Base-by-base conservation (phyloP, 2,797 vertebrate genomes). In the Coracias cyanogaster region DNA sequence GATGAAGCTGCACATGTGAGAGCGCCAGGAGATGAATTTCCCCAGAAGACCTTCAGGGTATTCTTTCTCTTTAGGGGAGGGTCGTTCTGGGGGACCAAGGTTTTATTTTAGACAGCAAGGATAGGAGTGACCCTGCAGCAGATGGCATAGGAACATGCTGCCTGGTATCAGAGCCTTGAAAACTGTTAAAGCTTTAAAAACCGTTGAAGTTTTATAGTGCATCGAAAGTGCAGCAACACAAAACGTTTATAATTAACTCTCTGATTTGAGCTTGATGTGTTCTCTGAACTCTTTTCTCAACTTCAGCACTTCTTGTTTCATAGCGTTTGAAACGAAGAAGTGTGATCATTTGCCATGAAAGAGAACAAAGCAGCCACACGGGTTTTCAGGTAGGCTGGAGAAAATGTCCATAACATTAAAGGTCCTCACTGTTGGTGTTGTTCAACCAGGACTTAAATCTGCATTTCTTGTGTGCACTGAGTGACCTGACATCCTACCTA, bases 401-500 rank as follows among this genome's bases (percentile, higher is more conserved):
- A 52, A 78, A 67, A 10, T 5, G 13, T 46, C 33, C 29, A 57
- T 41, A 13, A 22, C 2, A 1, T 6, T 24, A 9, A 12, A 79
- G 15, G 24, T 61, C 46, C 41, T 45, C 0, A 0, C 4, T n/a
- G 48, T 9, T 57, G 39, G 26, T 31, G 15, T 25, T 24, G 21
- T 37, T 29, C 28, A 61, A 49, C 28, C 55, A 49, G 15, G 33
- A 21, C 19, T 10, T 35, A n/a, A 52, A 54, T 33, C 33, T 52
- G 12, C 46, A 8, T 25, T 87, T 73, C 29, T 15, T 33, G 49
- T 45, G 10, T 13, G 26, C n/a, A 10, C 21, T 8, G n/a, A 54
- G 37, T 21, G 41, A 28, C 4, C 15, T 35, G 37, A 5, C 3
- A 2, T 4, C 15, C 43, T 35, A 7, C 26, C 14, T 7, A 1